These are phyloP conservation scores for Clostera curtula DNA, from an alignment of 2,888 invertebrate genomes.

Conservation along the genomic window DNA sequence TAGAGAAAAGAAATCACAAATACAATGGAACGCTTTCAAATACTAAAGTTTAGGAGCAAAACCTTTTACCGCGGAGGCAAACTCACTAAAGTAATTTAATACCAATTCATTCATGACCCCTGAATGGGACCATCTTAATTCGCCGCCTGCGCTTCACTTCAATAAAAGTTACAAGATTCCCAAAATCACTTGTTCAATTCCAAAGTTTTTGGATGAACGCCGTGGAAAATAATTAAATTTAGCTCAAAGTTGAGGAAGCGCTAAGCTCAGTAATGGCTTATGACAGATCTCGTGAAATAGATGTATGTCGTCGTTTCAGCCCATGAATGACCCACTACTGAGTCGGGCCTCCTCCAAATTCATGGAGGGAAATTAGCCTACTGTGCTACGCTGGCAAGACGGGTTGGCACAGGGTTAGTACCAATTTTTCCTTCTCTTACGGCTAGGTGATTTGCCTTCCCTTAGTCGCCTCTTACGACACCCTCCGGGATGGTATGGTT, in stretches of 20 bases:
- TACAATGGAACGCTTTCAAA: conserved; percentile 21
- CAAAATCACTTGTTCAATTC: conserved; percentile 32
- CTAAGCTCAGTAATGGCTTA: conserved; percentile 21
- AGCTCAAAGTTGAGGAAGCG: conserved; percentile 20
- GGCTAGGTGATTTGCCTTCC: no score
- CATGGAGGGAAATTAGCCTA: no score
- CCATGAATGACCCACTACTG: no score
- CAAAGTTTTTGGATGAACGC: conserved; percentile 32
- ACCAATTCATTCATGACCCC: conserved; percentile 29
- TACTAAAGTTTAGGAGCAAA: conserved; percentile 19
- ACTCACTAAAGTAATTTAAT: conserved; percentile 29
- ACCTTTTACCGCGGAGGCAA: conserved; percentile 25
- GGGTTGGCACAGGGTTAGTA: no score
- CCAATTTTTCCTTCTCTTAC: no score
- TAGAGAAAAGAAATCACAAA: not conserved
- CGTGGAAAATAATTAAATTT: conserved; percentile 35
- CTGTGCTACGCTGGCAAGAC: no score
- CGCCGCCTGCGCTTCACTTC: conserved; percentile 24
- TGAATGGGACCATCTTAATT: conserved; percentile 27
- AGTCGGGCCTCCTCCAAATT: no score
- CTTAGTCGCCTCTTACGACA: no score
- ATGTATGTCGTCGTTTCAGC: no score
- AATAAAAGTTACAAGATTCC: conserved; percentile 30
- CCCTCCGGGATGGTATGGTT: no score
- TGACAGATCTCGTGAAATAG: no score